Base-by-base conservation (phyloP, 2,797 vertebrate genomes). In the Etheostoma nigrum region DNA sequence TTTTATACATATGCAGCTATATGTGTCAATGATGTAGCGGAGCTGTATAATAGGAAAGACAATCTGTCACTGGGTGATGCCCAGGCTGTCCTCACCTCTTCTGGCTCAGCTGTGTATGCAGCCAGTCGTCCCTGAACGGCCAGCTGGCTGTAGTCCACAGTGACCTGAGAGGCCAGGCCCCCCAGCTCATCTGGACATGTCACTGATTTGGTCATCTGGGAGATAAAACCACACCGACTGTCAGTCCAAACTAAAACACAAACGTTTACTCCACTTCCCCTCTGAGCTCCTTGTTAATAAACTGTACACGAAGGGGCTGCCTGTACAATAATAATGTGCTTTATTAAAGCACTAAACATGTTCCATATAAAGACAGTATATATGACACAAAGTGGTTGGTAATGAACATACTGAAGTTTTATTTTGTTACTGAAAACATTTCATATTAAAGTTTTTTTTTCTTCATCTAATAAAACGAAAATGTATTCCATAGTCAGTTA, bases 201-300 rank as follows among this genome's bases (percentile, higher is more conserved):
- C 94, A 99, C 97, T 6, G 98, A 99, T 94, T 99, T 99, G 67
- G 98, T 98, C 97, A 99, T 99, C 98, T 99, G 94, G 67, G 86
- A 23, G 68, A 79, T 36, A 79, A 66, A 87, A 54, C 63, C 61
- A 76, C 57, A 76, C 11, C 0, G 5, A 55, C 10, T 6, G 13
- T 80, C 40, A 73, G 15, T 27, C 12, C 18, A 68, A 52, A 27
- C 30, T 53, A 10, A 40, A 66, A 21, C 19, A 52, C 13, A 27
- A 4, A 33, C 1, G 6, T 1, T 52, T 49, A 18, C 54, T 27
- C 63, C 15, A 69, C 30, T n/a, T 67, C 19, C 44, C 36, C 25
- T 15, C 12, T n/a, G 19, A 33, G 40, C 6, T 25, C 23, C 13
- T 25, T 48, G 11, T 55, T 33, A 30, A 67, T 13, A n/a, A 36